Evolutionary conservation across 1,140 invertebrate genomes (phyloP), one percentile per base, ranked within the genome.

Genomic region (Lordiphosa stackelbergi): DNA sequence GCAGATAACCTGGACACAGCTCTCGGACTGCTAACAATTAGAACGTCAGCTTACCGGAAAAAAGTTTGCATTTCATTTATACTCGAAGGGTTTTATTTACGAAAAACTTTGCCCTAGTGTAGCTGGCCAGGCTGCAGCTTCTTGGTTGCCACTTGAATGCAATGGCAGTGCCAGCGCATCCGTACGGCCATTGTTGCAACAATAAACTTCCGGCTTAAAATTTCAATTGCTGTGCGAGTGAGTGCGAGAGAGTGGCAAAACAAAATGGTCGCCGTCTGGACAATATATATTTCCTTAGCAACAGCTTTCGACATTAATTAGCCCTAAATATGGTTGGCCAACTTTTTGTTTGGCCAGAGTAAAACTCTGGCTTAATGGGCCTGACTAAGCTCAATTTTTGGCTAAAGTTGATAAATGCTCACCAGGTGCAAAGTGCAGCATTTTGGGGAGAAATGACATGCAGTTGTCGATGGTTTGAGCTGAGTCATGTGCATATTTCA

Each of bases 11-110:
- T 37, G 49, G 9, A 72, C 47, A 74, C 57, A 71, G 68, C 49
- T 69, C 45, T 38, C 60, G 64, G 68, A 64, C 64, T 69, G 64
- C 57, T 58, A 77, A 83, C 77, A 83, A 83, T 83, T 83, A 83
- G 78, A 77, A 63, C 73, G 77, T 70, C 72, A 83, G 72, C 65
- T 83, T 72, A 73, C 78, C 73, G 69, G 78, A 77, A 84, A 84
- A 83, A 83, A 83, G 78, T 84, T 77, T 77, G 78, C 77, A 84
- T 83, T 83, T 72, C 78, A 81, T 81, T 81, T 83, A 73, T 75
- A 59, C 68, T 75, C 68, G 60, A 60, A 65, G 77, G 77, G 66
- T 83, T 83, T 78, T 69, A 72, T 75, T 81, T 75, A 61, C 53
- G 24, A 19, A 81, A 56, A 83, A 59, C 24, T 62, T 49, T 53